A percentile compares a stretch with the other conserved stretches of the same genome.
These are phyloP conservation scores for Tribolium madens DNA, from an alignment of 1,140 invertebrate species.

Conservation along the genomic window DNA sequence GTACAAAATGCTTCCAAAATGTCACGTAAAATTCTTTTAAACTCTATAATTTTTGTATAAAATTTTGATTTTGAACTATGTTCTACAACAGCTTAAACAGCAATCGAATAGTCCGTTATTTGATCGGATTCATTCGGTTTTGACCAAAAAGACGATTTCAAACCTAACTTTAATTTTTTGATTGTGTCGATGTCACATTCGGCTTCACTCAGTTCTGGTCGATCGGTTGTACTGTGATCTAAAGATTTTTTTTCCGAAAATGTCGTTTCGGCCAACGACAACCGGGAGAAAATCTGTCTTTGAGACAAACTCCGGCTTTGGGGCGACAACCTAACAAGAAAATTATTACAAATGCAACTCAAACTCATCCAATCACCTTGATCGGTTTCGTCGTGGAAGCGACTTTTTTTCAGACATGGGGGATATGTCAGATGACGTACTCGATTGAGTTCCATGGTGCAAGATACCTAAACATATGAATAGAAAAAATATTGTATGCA, in stretches of 20 bases:
- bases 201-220: conserved; percentile 75
- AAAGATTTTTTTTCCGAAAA: conserved; percentile 66
- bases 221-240: conserved; percentile 62
- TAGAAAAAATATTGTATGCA: background rate
- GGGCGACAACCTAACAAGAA: conserved; percentile 69
- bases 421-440: conserved; percentile 82
- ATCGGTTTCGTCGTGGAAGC: conserved; percentile 75
- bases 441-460: conserved; percentile 80
- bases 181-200: conserved; percentile 83
- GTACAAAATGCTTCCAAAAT: background rate
- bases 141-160: conserved; percentile 80
- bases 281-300: conserved; percentile 69
- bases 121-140: conserved; percentile 71
- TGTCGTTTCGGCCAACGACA: conserved; percentile 73
- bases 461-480: conserved; percentile 73
- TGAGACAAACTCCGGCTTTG: conserved; percentile 70
- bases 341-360: background rate
- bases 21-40: background rate
- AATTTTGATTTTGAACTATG: conserved; percentile 15
- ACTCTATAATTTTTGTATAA: conserved; percentile 20
- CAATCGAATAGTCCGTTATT: conserved; percentile 76
- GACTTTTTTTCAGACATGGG: conserved; percentile 84
- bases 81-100: conserved; percentile 67
- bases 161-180: conserved; percentile 79
- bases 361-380: conserved; percentile 70